These are phyloP conservation scores for Mormyrops attenuatus DNA, from an alignment of 2,797 vertebrate species.

Conservation along the genomic window DNA sequence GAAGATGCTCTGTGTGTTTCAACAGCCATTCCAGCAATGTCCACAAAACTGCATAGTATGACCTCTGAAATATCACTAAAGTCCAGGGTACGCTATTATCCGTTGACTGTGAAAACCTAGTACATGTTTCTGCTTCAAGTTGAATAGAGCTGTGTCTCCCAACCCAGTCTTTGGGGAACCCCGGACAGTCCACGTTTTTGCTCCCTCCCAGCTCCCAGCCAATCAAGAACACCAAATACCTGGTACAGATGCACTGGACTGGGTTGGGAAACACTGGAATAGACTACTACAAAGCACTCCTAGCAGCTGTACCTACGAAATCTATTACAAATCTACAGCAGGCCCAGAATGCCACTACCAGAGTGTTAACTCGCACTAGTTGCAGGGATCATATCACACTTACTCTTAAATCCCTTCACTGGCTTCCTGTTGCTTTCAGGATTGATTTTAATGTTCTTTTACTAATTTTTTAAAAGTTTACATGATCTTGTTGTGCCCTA, in stretches of 20 bases:
- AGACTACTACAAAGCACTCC: not conserved
- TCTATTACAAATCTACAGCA: not conserved
- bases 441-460: not conserved
- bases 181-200: not conserved
- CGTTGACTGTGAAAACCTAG: not conserved
- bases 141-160: not conserved
- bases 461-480: not conserved
- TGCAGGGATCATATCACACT: not conserved
- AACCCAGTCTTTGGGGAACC: not conserved
- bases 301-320: not conserved
- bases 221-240: too few relatives aligned
- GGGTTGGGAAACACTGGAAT: not conserved
- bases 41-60: not conserved
- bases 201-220: not conserved
- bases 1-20: not conserved
- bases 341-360: not conserved
- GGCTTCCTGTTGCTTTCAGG: not conserved
- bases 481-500: not conserved
- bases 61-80: not conserved
- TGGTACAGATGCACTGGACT: not conserved
- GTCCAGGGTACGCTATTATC: not conserved
- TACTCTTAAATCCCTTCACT: not conserved
- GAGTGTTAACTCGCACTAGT: not conserved
- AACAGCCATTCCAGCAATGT: not conserved
- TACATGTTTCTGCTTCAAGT: not conserved